phyloP scores from a whole-genome alignment of 23 tunicate species.

The Halocynthia aurantium region DNA sequence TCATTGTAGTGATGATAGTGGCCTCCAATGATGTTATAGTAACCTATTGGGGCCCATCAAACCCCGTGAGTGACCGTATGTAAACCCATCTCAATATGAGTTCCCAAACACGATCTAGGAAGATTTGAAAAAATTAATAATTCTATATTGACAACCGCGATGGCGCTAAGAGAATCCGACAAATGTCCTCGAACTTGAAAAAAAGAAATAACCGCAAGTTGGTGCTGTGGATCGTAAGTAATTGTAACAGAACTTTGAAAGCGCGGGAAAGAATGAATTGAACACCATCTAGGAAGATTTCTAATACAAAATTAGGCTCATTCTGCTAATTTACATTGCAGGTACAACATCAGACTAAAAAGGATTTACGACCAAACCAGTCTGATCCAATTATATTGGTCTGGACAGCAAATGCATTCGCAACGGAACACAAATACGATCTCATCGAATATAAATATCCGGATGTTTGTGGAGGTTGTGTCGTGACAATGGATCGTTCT shows the following conservation, averaged over 20 bases:
- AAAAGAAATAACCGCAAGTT: neutral
- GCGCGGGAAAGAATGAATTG: slow-evolving; percentile 22
- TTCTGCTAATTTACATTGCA: no score
- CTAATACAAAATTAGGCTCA: neutral
- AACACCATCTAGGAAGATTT: neutral
- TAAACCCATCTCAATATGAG: no score
- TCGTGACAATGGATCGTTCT: slow-evolving; percentile 48
- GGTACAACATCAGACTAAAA: no score
- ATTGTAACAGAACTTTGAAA: neutral
- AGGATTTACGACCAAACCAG: no score
- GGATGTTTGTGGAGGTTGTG: slow-evolving; percentile 62
- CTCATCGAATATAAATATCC: slow-evolving; percentile 42
- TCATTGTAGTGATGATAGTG: no score
- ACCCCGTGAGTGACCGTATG: no score
- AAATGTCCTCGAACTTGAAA: neutral
- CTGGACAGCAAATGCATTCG: slow-evolving; percentile 61
- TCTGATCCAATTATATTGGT: slow-evolving; percentile 38
- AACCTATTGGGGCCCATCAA: no score
- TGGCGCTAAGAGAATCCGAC: neutral
- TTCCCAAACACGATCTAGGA: no score
- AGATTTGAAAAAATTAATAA: no score
- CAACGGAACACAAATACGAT: slow-evolving; percentile 24
- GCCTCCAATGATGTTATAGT: no score
- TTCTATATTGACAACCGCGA: slow-evolving; percentile 44
- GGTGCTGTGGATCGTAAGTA: slow-evolving; percentile 5